Conservation (phyloP, 2,113 vertebrate genomes). For the Melospiza georgiana region DNA sequence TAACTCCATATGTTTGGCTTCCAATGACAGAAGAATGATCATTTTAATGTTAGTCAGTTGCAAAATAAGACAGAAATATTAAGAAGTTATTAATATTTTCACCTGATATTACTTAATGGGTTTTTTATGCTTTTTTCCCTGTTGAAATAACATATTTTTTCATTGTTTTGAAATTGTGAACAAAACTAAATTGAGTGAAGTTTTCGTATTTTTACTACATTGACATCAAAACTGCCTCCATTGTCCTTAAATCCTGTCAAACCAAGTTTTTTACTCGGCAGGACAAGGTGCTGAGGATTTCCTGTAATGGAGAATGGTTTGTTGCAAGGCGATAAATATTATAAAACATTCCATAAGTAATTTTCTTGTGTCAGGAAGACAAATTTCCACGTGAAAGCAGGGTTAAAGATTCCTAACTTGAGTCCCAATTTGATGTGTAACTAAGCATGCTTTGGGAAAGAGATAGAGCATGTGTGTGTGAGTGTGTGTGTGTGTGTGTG, state of each 20-base stretch:
- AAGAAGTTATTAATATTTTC: neutral
- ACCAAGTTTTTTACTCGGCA: neutral
- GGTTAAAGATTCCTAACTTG: rapidly evolving
- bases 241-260: neutral
- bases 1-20: neutral
- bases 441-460: neutral
- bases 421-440: neutral
- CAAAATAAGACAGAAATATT: neutral
- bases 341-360: neutral
- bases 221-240: neutral
- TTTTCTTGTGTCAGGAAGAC: neutral
- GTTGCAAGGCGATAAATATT: neutral
- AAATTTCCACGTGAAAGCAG: neutral
- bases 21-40: neutral
- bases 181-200: neutral
- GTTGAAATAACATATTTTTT: neutral
- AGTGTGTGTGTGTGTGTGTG: neutral
- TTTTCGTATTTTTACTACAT: neutral
- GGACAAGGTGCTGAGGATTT: neutral
- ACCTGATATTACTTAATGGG: neutral
- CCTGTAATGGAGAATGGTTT: neutral
- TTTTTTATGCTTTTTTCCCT: neutral
- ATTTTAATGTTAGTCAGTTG: neutral
- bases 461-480: rapidly evolving
- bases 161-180: neutral